Evolutionary conservation across 1,140 invertebrate species (phyloP), one percentile per base, ranked within the genome.

Genomic region (Streblospio benedicti): DNA sequence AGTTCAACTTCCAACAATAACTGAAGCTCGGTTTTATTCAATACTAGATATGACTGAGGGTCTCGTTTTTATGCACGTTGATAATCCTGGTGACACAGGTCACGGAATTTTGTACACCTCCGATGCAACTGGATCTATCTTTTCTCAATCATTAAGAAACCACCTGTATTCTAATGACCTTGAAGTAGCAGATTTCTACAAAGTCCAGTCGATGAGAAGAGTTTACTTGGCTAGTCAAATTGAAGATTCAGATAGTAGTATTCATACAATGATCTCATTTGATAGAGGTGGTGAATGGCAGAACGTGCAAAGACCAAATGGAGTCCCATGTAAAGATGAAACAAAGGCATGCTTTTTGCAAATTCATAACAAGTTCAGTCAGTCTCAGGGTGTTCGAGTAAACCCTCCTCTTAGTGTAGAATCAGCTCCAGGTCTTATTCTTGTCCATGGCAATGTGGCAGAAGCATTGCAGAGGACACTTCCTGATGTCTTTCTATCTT

Each of bases 171-270:
- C 75, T 2, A 76, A 75, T 67, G 71, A 63, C 57, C 62, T 64
- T n/a, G 68, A 71, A 32, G 45, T 70, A 2, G 73, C 72, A 30
- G 77, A 79, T 60, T 79, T 79, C 63, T 76, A 76, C 61, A 75
- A 71, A 45, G 57, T 63, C 2, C 20, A 45, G 27, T 60, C 57
- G 35, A 59, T 61, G 53, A 31, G 28, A 12, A 76, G 77, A 2
- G 72, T 76, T 0, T 79, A 74, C 59, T 54, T 79, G 5, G 69
- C 75, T 27, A 78, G 72, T 63, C 74, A 77, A 64, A 69, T 78
- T 54, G 65, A 61, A 38, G 57, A 65, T 25, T 74, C 76, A 61
- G 63, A 70, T 33, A 9, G 35, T 47, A 72, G 69, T 45, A 74
- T 78, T 27, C 71, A 72, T 50, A 69, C 73, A 20, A 63, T 75